Evolutionary conservation across 2,797 vertebrate genomes (phyloP), one percentile per base, ranked within the genome.

Genomic region (Parauchenoglanis ngamensis): DNA sequence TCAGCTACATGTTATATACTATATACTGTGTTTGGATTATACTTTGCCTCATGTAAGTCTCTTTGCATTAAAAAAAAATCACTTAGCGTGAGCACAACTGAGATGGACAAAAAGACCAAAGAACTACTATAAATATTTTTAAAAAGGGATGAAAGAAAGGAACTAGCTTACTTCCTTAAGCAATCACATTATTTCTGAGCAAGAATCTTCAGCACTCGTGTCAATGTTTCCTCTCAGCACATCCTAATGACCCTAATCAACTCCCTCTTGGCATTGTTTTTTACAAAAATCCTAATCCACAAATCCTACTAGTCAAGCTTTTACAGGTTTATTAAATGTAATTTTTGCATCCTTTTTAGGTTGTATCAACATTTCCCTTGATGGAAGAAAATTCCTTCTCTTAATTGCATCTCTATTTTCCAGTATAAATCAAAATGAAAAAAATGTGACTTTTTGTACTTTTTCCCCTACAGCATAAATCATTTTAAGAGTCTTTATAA

Each of bases 251-350:
- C 94, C 94, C 93, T 91, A 49, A 49, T 40, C 40, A 90, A 90
- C 82, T 93, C 94, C 93, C 93, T 95, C 84, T 90, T 93, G 90
- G 92, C 40, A 40, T 40, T 94, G 94, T 94, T 94, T 92, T 93
- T 92, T 94, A 93, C 90, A 93, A 91, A 95, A 93, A 90, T 91
- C 91, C 89, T 95, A 95, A 96, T 93, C 93, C 92, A 92, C 90
- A 96, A 96, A 96, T 96, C 95, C 95, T 94, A 95, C 96, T 96
- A 96, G 95, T 94, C 90, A 89, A 91, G 94, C 93, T 93, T 95
- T 93, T 94, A 92, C 90, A 93, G 92, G 91, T 93, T 93, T 94
- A 95, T 94, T 95, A 93, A 89, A 92, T 93, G 91, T 93, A 87
- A 85, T 93, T 94, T 93, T 90, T 90, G 90, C 88, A 83, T 90